These are phyloP conservation scores for Sebastes fasciatus DNA, from an alignment of 2,113 vertebrate species.

Conservation along the genomic window DNA sequence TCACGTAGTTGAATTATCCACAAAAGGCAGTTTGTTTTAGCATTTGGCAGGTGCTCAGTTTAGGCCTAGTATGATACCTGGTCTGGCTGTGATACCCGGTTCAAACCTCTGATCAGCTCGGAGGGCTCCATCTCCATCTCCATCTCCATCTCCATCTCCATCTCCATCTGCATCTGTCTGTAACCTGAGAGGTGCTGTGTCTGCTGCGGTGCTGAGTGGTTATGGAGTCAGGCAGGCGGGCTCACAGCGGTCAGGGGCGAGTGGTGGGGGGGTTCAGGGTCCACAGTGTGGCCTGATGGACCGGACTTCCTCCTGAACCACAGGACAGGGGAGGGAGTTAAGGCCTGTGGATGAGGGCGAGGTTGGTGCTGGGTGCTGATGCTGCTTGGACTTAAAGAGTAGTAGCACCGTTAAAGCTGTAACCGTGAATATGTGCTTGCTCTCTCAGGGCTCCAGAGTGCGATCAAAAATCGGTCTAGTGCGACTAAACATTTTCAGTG, in stretches of 20 bases:
- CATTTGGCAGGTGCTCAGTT: neutral
- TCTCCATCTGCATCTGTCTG: constrained; percentile 20
- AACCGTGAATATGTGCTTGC: too few species aligned
- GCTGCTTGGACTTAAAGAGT: too few species aligned
- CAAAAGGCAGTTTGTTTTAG: neutral
- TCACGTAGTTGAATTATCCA: neutral
- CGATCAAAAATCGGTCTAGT: too few species aligned
- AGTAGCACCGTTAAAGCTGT: too few species aligned
- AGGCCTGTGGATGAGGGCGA: too few species aligned
- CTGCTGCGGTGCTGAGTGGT: constrained; percentile 15
- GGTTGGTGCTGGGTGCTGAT: too few species aligned
- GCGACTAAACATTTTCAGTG: too few species aligned
- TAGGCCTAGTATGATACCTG: neutral
- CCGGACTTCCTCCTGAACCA: too few species aligned
- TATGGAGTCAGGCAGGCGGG: constrained; percentile 41
- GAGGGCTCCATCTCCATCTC: neutral
- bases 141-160: neutral
- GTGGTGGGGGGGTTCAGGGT: neutral
- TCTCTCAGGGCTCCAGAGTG: too few species aligned
- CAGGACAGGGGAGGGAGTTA: too few species aligned
- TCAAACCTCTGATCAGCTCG: neutral
- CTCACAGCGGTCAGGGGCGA: constrained; percentile 5
- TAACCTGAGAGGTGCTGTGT: constrained; percentile 46
- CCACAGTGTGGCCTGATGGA: neutral
- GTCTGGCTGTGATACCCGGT: neutral